phyloP scores from a whole-genome alignment of 2,113 vertebrate species.

The Odocoileus virginianus region DNA sequence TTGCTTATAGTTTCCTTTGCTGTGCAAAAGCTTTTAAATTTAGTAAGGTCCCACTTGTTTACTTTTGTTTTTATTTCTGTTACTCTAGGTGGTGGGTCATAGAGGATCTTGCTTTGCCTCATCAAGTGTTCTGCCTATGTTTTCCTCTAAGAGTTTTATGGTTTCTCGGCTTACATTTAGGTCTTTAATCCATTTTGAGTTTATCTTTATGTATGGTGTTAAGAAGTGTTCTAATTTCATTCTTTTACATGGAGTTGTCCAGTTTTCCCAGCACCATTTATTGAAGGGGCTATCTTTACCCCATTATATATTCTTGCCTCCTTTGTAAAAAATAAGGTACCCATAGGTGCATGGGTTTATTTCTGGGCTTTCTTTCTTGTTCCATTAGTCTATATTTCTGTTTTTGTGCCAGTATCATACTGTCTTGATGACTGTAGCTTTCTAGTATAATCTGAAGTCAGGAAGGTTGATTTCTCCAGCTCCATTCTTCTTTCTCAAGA shows the following conservation, averaged over 20 bases:
- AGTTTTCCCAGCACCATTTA: background rate
- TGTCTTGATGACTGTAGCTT: background rate
- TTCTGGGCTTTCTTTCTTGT: background rate
- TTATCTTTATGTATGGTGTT: background rate
- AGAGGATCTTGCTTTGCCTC: background rate
- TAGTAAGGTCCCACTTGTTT: background rate
- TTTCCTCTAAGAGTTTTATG: background rate
- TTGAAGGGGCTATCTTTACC: background rate
- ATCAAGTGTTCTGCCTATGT: background rate
- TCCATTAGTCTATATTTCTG: background rate
- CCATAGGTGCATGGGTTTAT: background rate
- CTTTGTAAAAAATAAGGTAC: background rate
- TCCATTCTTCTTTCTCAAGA: background rate
- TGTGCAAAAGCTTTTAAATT: background rate
- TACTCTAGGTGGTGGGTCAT: background rate
- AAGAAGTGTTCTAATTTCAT: background rate
- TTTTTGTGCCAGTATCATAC: background rate
- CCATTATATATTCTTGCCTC: background rate
- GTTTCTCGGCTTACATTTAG: background rate
- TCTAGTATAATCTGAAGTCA: background rate
- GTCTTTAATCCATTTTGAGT: background rate
- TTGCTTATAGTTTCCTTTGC: background rate
- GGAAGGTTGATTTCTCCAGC: background rate
- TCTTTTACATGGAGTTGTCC: background rate
- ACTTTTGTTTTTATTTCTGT: background rate